Conservation (phyloP, 2,113 vertebrate species). For the Pachyramphus minor region DNA sequence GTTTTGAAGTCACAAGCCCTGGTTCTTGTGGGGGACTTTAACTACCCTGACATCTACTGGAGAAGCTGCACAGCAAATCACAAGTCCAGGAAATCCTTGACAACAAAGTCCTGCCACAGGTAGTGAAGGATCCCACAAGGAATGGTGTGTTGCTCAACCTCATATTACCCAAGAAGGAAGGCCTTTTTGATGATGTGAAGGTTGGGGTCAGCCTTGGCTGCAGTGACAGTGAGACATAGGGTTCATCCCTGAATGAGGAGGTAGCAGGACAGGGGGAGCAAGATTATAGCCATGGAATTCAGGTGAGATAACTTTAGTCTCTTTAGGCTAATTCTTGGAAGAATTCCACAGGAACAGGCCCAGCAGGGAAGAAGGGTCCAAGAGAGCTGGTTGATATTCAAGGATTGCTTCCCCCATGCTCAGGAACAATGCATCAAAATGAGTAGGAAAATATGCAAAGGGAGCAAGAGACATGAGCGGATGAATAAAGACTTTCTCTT, state of each 20-base stretch:
- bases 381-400: background rate
- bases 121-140: no score
- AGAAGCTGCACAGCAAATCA: no score
- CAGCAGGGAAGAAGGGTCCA: background rate
- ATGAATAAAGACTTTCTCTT: background rate
- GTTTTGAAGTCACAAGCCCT: no score
- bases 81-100: no score
- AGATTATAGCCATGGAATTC: background rate
- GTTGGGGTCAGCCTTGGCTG: background rate
- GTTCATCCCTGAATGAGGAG: background rate
- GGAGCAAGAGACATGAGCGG: background rate
- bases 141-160: no score
- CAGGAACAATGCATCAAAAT: background rate
- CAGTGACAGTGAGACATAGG: background rate
- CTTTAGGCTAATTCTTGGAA: background rate
- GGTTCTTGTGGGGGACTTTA: no score
- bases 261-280: background rate
- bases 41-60: no score
- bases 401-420: background rate
- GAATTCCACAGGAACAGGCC: background rate
- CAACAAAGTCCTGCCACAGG: no score
- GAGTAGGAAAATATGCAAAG: background rate
- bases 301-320: background rate
- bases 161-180: no score
- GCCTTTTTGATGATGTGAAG: no score